Conservation (phyloP, 2,113 vertebrate genomes). For the Oncorhynchus masou region DNA sequence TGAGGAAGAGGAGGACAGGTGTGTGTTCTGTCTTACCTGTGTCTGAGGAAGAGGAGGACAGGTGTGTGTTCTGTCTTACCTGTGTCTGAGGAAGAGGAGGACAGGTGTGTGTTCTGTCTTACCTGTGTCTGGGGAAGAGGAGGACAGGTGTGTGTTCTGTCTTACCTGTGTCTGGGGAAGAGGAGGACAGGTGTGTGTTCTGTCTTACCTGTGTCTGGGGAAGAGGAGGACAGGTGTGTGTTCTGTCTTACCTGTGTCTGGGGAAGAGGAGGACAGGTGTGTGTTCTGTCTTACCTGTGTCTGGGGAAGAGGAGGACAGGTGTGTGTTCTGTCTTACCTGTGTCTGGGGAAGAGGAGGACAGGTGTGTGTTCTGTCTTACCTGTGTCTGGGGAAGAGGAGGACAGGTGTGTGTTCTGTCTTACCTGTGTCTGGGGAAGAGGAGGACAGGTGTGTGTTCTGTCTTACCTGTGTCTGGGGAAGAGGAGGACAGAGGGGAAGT, state of each 20-base stretch:
- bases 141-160: conserved; percentile 69
- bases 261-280: conserved; percentile 84
- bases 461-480: conserved; percentile 89
- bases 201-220: conserved; percentile 85
- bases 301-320: conserved; percentile 88
- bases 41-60: conserved; percentile 87
- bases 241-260: conserved; percentile 80
- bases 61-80: conserved; percentile 73
- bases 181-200: conserved; percentile 75
- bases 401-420: conserved; percentile 54
- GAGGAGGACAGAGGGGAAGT: conserved; percentile 88
- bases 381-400: conserved; percentile 90
- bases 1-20: conserved; percentile 88
- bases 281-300: conserved; percentile 77
- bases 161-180: conserved; percentile 89
- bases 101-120: conserved; percentile 63
- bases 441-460: no score
- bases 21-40: conserved; percentile 76
- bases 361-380: conserved; percentile 67
- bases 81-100: conserved; percentile 88
- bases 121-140: conserved; percentile 91
- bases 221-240: conserved; percentile 82
- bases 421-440: neutral
- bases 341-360: conserved; percentile 89
- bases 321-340: conserved; percentile 74